Evolutionary conservation across 2,888 invertebrate genomes (phyloP).

Genomic region (Dasysyrphus albostriatus): DNA sequence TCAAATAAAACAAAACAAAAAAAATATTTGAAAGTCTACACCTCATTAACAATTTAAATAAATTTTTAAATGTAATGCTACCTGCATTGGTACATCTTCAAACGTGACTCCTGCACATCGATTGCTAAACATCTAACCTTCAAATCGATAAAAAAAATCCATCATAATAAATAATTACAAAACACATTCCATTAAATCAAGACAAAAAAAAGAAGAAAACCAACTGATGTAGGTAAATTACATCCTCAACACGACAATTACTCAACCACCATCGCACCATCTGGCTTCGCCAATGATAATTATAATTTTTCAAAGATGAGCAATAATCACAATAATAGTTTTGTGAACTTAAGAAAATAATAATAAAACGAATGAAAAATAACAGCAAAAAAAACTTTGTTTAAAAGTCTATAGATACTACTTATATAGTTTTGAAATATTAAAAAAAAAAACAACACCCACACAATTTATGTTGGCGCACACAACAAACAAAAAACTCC

Average conservation of each 20-base stretch:
- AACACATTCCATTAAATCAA: not conserved
- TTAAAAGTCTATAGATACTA: conserved; percentile 40
- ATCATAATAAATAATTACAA: conserved; percentile 32
- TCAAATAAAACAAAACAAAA: not conserved
- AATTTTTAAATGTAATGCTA: not conserved
- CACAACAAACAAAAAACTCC: conserved; percentile 31
- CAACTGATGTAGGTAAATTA: conserved; percentile 49
- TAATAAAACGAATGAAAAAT: not conserved
- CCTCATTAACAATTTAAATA: not conserved
- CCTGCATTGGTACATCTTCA: conserved; percentile 6
- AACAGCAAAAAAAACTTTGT: not conserved
- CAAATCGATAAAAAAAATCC: conserved; percentile 4
- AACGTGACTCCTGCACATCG: conserved; percentile 34
- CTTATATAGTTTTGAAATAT: conserved; percentile 51
- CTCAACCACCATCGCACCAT: conserved; percentile 44
- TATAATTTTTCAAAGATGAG: conserved; percentile 20
- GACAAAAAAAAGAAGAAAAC: not conserved
- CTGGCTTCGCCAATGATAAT: conserved; percentile 51
- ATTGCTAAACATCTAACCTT: conserved; percentile 18
- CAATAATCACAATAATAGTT: conserved; percentile 35
- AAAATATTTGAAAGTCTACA: not conserved
- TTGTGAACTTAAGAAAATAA: conserved; percentile 9
- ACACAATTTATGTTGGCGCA: conserved; percentile 44
- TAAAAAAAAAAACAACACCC: conserved; percentile 27
- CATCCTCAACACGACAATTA: conserved; percentile 70